Percentiles rank a stretch among this genome's conserved stretches.
These are phyloP conservation scores for Hapalemur alaotrensis DNA, from an alignment of 2,797 vertebrate species.

Conservation along the genomic window DNA sequence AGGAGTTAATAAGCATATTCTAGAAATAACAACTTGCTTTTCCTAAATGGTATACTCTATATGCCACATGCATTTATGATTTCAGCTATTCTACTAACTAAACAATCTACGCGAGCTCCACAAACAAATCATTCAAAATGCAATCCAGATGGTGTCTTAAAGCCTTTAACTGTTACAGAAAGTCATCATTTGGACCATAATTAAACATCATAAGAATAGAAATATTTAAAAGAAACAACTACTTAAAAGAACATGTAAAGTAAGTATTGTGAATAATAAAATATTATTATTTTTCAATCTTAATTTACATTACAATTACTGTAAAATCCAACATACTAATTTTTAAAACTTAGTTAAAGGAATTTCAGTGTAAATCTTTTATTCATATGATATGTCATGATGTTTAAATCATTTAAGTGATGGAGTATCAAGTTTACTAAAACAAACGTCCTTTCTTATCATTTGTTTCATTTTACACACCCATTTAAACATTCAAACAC, in stretches of 20 bases:
- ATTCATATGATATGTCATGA: neutral
- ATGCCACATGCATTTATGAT: neutral
- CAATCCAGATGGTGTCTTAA: neutral
- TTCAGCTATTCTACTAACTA: neutral
- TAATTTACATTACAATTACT: neutral
- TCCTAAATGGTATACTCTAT: neutral
- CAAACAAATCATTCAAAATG: slow-evolving; percentile 15
- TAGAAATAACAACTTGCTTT: neutral
- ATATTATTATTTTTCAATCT: neutral
- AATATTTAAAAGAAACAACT: neutral
- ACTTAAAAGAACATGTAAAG: neutral
- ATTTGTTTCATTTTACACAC: neutral
- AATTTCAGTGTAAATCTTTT: neutral
- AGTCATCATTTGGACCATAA: neutral
- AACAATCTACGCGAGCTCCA: neutral
- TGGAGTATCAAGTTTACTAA: neutral
- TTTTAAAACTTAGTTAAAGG: neutral
- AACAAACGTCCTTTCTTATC: neutral
- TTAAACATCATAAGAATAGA: neutral
- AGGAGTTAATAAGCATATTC: neutral
- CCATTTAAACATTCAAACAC: neutral
- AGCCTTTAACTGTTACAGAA: neutral
- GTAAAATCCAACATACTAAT: neutral
- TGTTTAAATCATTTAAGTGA: slow-evolving; percentile 2
- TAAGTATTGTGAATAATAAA: neutral